Conservation (phyloP, 2,888 invertebrate species). For the Chesias legatella region DNA sequence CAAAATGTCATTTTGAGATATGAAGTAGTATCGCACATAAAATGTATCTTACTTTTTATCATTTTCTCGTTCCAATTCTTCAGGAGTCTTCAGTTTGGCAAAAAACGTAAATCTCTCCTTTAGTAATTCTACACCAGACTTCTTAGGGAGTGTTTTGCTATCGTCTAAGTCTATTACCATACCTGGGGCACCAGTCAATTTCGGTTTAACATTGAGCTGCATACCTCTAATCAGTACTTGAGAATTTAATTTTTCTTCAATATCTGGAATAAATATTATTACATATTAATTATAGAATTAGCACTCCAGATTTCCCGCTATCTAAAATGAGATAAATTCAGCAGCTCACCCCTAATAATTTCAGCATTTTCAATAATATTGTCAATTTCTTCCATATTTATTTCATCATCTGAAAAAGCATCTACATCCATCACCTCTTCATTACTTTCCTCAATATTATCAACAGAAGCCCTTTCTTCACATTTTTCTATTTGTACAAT, state of each 20-base stretch:
- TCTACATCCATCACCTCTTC: conserved; percentile 30
- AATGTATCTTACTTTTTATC: conserved; percentile 73
- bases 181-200: conserved; percentile 74
- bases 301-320: too few relatives aligned
- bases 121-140: conserved; percentile 83
- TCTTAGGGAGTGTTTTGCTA: conserved; percentile 40
- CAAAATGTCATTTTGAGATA: conserved; percentile 3
- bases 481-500: conserved; percentile 6
- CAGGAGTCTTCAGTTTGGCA: conserved; percentile 73
- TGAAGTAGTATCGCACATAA: neutral
- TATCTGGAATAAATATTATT: conserved; percentile 33
- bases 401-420: conserved; percentile 58
- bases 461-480: conserved; percentile 1
- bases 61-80: conserved; percentile 75
- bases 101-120: conserved; percentile 87
- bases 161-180: conserved; percentile 66
- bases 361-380: conserved; percentile 60
- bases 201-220: conserved; percentile 55
- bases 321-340: neutral
- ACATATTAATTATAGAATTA: neutral
- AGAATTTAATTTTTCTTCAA: conserved; percentile 34
- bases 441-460: conserved; percentile 4
- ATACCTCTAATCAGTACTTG: conserved; percentile 39
- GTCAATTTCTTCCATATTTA: conserved; percentile 62
- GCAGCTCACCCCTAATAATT: conserved; percentile 44